Evolutionary conservation across 2,888 invertebrate species (phyloP), one percentile per base, ranked within the genome.

Genomic region (Eulithis testata): DNA sequence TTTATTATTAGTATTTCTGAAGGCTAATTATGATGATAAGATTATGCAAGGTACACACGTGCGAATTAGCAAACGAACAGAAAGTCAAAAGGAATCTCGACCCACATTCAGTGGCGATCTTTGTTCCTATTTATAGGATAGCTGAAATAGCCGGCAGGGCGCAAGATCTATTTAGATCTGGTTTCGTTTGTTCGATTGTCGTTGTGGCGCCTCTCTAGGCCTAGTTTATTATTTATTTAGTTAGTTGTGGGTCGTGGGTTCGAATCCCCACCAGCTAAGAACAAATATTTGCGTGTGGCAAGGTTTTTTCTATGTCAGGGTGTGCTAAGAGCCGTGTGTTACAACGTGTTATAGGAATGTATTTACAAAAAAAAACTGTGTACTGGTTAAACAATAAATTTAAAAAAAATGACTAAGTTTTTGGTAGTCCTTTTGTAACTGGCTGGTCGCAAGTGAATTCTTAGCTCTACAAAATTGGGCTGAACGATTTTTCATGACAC

Each of bases 61-160:
- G 75, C 72, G 56, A 59, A 54, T 51, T 66, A 63, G 71, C 73
- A 74, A 60, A 60, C 47, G 60, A 37, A 49, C 70, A 71, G 79
- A 79, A 73, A 77, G 82, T 79, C 77, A 80, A 78, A 81, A 81
- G 82, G 86, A 83, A 85, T 86, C 78, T 76, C 88, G 89, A 89
- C 88, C 89, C 89, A 89, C 87, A 89, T 88, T 76, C 80, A 73
- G 69, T 75, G 73, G 77, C 72, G 78, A 81, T 82, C 80, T 85
- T 84, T 85, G 86, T 86, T 82, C 60, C 51, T 88, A 88, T 81
- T 77, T 76, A 80, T 90, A 89, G 87, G 60, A 4, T 71, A 84
- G 89, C 89, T 87, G 86, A 89, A 90, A 90, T 90, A 89, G 83
- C 83, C 85, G 84, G 83, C 90, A 85, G 88, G 87, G 83, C 78